Evolutionary conservation across 2,113 vertebrate species (phyloP).

Genomic region (Lampris incognitus): DNA sequence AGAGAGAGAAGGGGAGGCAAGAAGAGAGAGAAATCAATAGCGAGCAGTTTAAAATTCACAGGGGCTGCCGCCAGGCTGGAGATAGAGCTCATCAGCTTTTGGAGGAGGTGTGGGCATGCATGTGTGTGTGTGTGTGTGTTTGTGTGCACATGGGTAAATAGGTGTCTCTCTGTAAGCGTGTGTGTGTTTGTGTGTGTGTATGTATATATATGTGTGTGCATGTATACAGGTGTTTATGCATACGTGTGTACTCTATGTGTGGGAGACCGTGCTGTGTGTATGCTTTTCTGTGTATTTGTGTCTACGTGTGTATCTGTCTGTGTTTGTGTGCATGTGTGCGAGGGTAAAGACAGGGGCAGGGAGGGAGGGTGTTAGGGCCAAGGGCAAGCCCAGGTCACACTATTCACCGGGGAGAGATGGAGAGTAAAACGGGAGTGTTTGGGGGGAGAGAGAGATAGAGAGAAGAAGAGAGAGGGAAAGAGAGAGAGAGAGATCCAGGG

Average conservation of each 20-base stretch:
- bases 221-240: constrained; percentile 23
- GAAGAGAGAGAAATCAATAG: constrained; percentile 84
- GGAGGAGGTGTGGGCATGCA: constrained; percentile 40
- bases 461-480: constrained; percentile 56
- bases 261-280: constrained; percentile 34
- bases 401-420: constrained; percentile 70
- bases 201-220: constrained; percentile 14
- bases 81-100: constrained; percentile 76
- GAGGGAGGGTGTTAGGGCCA: constrained; percentile 72
- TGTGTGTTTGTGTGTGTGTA: neutral
- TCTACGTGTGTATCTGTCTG: constrained; percentile 28
- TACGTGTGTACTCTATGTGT: neutral
- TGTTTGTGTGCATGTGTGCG: constrained; percentile 28
- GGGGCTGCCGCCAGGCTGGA: constrained; percentile 65
- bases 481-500: constrained; percentile 78
- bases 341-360: constrained; percentile 42
- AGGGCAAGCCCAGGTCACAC: constrained; percentile 75
- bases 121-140: constrained; percentile 22
- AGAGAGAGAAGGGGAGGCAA: constrained; percentile 74
- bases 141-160: constrained; percentile 22
- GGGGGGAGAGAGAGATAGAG: constrained; percentile 49
- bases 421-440: constrained; percentile 44
- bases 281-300: constrained; percentile 21
- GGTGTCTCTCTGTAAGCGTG: constrained; percentile 7
- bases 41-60: constrained; percentile 82